phyloP scores from a whole-genome alignment of 2,888 invertebrate genomes.

The Cryptus armator region DNA sequence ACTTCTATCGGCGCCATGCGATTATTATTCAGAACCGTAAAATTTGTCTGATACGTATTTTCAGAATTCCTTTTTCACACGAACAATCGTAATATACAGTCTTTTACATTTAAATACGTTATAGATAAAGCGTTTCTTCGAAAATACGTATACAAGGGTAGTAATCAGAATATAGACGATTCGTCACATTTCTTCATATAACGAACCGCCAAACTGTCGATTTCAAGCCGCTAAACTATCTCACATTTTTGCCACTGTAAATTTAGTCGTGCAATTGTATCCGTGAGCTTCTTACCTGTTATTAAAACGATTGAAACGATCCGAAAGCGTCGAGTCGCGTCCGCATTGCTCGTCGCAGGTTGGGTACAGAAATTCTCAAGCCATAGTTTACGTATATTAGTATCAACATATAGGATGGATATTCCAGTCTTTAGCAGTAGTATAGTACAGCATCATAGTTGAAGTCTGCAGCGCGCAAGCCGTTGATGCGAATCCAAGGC shows the following conservation, averaged over 20 bases:
- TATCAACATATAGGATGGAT: conserved; percentile 13
- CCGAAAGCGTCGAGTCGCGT: conserved; percentile 30
- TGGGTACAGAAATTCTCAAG: conserved; percentile 32
- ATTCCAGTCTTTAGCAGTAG: conserved; percentile 36
- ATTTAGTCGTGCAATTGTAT: conserved; percentile 22
- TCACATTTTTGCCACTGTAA: conserved; percentile 11
- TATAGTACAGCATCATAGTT: conserved; percentile 28
- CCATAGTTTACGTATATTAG: conserved; percentile 28
- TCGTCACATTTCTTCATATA: neutral
- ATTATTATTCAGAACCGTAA: conserved; percentile 58
- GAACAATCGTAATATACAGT: conserved; percentile 28
- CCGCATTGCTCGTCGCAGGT: conserved; percentile 15
- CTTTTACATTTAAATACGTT: neutral
- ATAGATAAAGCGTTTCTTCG: neutral
- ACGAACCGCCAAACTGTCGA: conserved; percentile 3
- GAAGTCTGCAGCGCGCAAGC: conserved; percentile 51
- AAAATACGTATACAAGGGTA: neutral
- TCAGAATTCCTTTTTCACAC: conserved; percentile 54
- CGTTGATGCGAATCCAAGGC: conserved; percentile 74
- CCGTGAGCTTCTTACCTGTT: conserved; percentile 15
- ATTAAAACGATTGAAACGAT: conserved; percentile 50
- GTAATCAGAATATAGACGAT: neutral
- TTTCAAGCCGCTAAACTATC: neutral
- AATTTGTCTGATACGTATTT: conserved; percentile 55
- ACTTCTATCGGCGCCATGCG: conserved; percentile 29